phyloP scores from a whole-genome alignment of 2,888 invertebrate genomes.

The Syrista parreyssii region DNA sequence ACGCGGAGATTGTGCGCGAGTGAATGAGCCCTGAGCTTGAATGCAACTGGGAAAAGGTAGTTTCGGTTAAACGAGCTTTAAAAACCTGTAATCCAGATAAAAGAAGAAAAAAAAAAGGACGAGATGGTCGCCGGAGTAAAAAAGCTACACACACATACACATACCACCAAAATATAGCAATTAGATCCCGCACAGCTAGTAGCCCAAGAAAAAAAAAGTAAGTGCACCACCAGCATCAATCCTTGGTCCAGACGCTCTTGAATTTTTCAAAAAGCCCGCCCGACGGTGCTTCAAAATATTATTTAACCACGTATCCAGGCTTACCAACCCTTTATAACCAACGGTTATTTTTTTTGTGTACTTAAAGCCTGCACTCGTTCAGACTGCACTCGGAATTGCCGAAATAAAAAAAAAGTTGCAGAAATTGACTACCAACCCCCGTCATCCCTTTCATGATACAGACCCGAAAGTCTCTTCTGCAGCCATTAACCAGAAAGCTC shows the following conservation, averaged over 20 bases:
- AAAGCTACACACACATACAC: not conserved
- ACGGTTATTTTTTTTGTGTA: not conserved
- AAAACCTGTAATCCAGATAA: conserved; percentile 33
- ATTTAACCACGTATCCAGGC: not conserved
- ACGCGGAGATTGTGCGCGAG: not conserved
- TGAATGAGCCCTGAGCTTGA: conserved; percentile 18
- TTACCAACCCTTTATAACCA: not conserved
- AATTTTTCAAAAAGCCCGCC: not conserved
- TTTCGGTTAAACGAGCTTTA: conserved; percentile 44
- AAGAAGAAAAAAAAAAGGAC: not conserved
- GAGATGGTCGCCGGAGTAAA: not conserved
- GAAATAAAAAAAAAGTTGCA: not conserved
- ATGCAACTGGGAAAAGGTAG: conserved; percentile 33
- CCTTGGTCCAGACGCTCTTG: not conserved
- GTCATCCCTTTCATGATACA: not conserved
- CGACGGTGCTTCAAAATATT: not conserved
- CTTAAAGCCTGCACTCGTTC: not conserved
- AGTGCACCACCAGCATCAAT: not conserved
- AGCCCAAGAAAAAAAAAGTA: not conserved
- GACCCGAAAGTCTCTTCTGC: not conserved
- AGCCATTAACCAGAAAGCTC: not conserved
- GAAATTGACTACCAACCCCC: too few relatives aligned
- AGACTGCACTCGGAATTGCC: not conserved
- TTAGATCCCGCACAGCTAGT: not conserved
- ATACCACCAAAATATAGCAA: not conserved